phyloP scores from a whole-genome alignment of 2,888 invertebrate species.

The Athrips mouffetella region DNA sequence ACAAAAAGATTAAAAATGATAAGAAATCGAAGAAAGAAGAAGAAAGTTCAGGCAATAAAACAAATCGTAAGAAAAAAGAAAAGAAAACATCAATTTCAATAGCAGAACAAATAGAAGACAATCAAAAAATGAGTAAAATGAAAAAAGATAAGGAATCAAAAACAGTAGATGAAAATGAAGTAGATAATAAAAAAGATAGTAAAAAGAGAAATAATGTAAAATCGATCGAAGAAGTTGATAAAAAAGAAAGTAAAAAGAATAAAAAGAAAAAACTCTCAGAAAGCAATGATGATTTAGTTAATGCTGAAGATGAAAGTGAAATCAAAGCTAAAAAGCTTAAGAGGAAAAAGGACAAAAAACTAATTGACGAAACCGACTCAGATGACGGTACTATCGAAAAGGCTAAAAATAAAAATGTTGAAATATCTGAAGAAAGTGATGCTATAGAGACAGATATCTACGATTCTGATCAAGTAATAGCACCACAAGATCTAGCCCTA shows the following conservation, averaged over 20 bases:
- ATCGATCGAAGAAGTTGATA: conserved; percentile 21
- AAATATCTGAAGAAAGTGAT: conserved; percentile 52
- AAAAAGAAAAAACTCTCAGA: conserved; percentile 22
- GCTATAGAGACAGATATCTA: conserved; percentile 54
- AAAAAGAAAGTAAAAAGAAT: conserved; percentile 22
- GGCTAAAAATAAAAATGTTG: conserved; percentile 22
- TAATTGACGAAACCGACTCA: conserved; percentile 8
- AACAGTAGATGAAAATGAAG: conserved; percentile 11
- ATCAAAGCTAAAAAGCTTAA: neutral
- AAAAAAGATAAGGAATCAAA: conserved; percentile 20
- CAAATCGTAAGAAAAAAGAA: conserved; percentile 15
- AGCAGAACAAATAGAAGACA: conserved; percentile 12
- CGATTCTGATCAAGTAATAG: conserved; percentile 43
- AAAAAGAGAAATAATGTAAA: conserved; percentile 25
- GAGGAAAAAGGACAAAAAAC: conserved; percentile 27
- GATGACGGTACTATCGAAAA: neutral
- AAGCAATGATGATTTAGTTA: neutral
- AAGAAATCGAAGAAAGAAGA: neutral
- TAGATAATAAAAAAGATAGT: conserved; percentile 11
- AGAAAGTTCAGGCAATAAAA: no score
- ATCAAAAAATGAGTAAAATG: conserved; percentile 13
- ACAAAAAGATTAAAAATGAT: conserved; percentile 15
- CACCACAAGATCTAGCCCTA: conserved; percentile 46
- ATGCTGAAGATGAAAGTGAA: neutral
- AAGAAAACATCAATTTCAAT: neutral